Base-by-base conservation (phyloP, 2,113 vertebrate species). In the Entelurus aequoreus region DNA sequence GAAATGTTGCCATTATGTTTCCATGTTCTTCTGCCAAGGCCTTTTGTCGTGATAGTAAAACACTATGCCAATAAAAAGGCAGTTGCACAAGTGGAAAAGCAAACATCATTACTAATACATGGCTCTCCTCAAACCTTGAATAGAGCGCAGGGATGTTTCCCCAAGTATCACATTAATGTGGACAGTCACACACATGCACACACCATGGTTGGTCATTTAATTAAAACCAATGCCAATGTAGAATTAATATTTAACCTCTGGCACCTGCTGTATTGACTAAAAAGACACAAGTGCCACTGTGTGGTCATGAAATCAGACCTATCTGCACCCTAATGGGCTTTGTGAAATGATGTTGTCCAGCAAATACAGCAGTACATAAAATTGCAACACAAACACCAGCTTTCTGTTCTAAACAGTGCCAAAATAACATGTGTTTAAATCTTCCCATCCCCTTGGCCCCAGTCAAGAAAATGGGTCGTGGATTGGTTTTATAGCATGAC, bases 71-170 rank as follows among this genome's bases (percentile, higher is more conserved):
- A 80, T 81, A 84, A 80, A 74, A 75, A 77, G 75, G 71, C 69
- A 44, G 56, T 57, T 65, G 40, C 58, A 83, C 71, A 84, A 86
- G 81, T 85, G 80, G 87, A 83, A 85, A 85, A 80, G 84, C 78
- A 86, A 91, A 87, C 82, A 89, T 89, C 84, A 90, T 90, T 84
- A 88, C 59, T 89, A 90, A 90, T 90, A 80, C 82, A 91, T 86
- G 13, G 63, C 56, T 54, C 75, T 76, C 73, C 69, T 86, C 78
- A 81, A 85, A 74, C 71, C 49, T 72, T 82, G 79, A 85, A 84
- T 67, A 76, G 82, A 71, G 14, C 53, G 15, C 63, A 71, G 62
- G 74, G 82, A 88, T 86, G 88, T 85, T 82, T 75, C 73, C 80
- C 74, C 36, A 83, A 89, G 88, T 84, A 83, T 84, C 82, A 65